A percentile compares a stretch with the other conserved stretches of the same genome.
phyloP scores from a whole-genome alignment of 1,140 invertebrate species.

The Lanistes nyassanus region DNA sequence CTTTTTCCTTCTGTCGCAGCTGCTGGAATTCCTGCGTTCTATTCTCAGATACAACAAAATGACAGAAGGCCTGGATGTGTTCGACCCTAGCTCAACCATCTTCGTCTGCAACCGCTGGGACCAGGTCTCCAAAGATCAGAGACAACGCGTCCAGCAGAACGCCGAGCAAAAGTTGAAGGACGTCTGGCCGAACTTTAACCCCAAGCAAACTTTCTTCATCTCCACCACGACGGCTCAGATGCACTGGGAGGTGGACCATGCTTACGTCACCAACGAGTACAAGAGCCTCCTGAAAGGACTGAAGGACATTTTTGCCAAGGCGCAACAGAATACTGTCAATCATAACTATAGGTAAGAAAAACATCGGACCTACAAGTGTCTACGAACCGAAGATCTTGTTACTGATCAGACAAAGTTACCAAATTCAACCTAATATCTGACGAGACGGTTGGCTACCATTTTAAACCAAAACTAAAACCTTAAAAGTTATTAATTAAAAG shows the following conservation, averaged over 20 bases:
- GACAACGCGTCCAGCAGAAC: constrained; percentile 41
- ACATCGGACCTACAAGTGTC: not conserved
- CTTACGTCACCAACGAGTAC: constrained; percentile 41
- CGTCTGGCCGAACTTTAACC: constrained; percentile 49
- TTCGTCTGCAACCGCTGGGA: constrained; percentile 62
- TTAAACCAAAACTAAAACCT: too few relatives aligned
- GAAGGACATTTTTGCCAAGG: constrained; percentile 38
- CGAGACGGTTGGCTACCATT: too few relatives aligned
- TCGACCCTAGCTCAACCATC: constrained; percentile 46
- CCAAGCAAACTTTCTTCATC: constrained; percentile 43
- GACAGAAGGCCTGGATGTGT: constrained; percentile 23
- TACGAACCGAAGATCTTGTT: not conserved
- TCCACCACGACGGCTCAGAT: constrained; percentile 46
- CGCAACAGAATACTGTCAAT: constrained; percentile 37
- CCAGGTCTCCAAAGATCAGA: constrained; percentile 40
- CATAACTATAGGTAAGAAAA: constrained; percentile 42
- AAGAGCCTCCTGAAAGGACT: constrained; percentile 41
- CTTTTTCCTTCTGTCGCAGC: constrained; percentile 33
- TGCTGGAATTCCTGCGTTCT: constrained; percentile 44
- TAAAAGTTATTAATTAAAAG: too few relatives aligned
- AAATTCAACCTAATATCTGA: too few relatives aligned
- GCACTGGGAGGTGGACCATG: constrained; percentile 37
- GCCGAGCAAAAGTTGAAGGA: constrained; percentile 44
- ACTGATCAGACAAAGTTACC: too few relatives aligned
- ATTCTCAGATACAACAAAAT: constrained; percentile 40